A percentile compares a stretch with the other conserved stretches of the same genome.
Evolutionary conservation across 2,797 vertebrate genomes (phyloP).

Genomic region (Cyprinodon diabolis): DNA sequence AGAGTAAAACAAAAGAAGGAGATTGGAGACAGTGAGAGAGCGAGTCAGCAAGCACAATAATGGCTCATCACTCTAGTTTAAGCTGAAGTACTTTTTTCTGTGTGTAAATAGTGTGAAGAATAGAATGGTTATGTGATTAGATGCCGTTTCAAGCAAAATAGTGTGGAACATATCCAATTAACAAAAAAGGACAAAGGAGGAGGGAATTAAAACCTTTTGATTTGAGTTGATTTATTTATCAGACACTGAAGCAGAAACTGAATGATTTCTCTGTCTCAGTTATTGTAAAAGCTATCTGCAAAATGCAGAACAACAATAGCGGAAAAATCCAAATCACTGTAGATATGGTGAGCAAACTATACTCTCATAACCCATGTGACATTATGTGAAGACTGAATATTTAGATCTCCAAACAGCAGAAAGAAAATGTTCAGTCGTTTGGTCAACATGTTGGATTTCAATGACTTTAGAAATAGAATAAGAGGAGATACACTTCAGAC

Average conservation of each 20-base stretch:
- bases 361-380: background rate
- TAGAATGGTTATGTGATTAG: background rate
- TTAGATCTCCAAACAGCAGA: background rate
- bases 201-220: background rate
- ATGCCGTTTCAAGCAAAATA: background rate
- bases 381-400: background rate
- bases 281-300: background rate
- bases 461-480: background rate
- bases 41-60: background rate
- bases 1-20: slow-evolving; percentile 7
- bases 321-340: background rate
- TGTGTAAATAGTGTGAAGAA: background rate
- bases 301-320: background rate
- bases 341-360: background rate
- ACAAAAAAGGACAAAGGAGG: slow-evolving; percentile 5
- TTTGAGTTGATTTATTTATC: slow-evolving; percentile 2
- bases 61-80: background rate
- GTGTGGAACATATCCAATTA: background rate
- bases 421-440: background rate
- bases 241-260: background rate
- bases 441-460: background rate
- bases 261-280: background rate
- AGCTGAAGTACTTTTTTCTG: background rate
- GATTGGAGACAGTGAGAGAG: background rate
- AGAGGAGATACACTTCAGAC: background rate